Evolutionary conservation across 2,113 vertebrate species (phyloP).

Genomic region (Zosterops japonicus): DNA sequence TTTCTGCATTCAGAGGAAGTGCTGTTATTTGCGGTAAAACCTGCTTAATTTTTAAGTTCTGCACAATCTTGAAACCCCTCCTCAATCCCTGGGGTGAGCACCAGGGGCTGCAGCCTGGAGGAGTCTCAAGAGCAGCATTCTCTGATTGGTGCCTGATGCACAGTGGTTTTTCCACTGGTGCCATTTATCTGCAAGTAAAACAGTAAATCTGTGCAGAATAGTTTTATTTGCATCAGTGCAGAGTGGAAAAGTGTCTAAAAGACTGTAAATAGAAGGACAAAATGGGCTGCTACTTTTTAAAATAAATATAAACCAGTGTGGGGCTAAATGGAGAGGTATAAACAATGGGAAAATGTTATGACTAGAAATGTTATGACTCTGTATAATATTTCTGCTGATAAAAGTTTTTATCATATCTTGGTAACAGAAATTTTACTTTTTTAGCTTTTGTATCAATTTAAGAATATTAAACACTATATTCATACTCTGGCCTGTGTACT

Average conservation of each 20-base stretch:
- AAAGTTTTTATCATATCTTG: not conserved
- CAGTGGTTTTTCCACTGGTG: not conserved
- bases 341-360: not conserved
- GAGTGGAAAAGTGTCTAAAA: not conserved
- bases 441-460: not conserved
- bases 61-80: not conserved
- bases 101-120: not conserved
- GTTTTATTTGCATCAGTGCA: not conserved
- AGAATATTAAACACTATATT: slow-evolving; percentile 50
- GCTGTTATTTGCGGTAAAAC: not conserved
- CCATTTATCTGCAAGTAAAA: not conserved
- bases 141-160: not conserved
- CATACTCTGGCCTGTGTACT: not conserved
- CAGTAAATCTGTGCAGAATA: not conserved
- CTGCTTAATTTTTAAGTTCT: not conserved
- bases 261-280: not conserved
- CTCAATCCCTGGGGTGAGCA: not conserved
- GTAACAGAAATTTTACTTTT: not conserved
- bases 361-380: not conserved
- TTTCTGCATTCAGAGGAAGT: not conserved
- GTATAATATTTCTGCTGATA: not conserved
- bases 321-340: not conserved
- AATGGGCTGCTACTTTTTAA: not conserved
- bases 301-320: not conserved
- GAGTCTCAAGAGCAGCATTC: not conserved